Evolutionary conservation across 2,797 vertebrate genomes (phyloP), one percentile per base, ranked within the genome.

Genomic region (Erethizon dorsatum): DNA sequence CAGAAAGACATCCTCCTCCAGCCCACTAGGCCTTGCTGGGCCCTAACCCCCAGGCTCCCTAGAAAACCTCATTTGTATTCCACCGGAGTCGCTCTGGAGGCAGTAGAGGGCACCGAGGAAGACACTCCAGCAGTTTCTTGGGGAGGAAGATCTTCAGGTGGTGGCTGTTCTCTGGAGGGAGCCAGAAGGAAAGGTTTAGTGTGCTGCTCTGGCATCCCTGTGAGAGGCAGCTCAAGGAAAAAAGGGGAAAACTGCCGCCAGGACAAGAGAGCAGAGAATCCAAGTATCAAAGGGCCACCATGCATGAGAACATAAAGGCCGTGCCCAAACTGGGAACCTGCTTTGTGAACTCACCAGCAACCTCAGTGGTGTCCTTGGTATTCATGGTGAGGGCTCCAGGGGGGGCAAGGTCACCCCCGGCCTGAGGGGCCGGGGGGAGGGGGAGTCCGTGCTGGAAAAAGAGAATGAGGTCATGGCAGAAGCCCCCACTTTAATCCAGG

Each of bases 31-130:
- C 5, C 67, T 79, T 90, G 56, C 83, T 56, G 14, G 15, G 56
- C 56, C 91, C 87, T 13, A 63, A 37, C 13, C 41, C 88, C 94
- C 86, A 45, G 14, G n/a, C 12, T 94, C 95, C 97, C 83, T 84
- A 56, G 88, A 83, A 89, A 95, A 99, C 99, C 99, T 99, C 99
- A 14, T 99, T 99, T 71, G 99, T 99, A 98, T 99, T 99, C 99
- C 99, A 99, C 71, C 99, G 98, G 47, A 99, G 99, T 11, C 99
- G 98, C 98, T 99, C 99, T 82, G 98, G 99, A 33, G 99, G 99
- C 88, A 99, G 95, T 20, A 98, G 96, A 0, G 99, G 97, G 11
- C 98, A 98, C 71, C 98, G 98, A 67, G 99, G 99, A 83, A 99
- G 98, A 98, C 99, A 99, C 94, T 99, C 99, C 98, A 99, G 96